Conservation (phyloP, 2,113 vertebrate genomes). For the Erpornis zantholeuca region DNA sequence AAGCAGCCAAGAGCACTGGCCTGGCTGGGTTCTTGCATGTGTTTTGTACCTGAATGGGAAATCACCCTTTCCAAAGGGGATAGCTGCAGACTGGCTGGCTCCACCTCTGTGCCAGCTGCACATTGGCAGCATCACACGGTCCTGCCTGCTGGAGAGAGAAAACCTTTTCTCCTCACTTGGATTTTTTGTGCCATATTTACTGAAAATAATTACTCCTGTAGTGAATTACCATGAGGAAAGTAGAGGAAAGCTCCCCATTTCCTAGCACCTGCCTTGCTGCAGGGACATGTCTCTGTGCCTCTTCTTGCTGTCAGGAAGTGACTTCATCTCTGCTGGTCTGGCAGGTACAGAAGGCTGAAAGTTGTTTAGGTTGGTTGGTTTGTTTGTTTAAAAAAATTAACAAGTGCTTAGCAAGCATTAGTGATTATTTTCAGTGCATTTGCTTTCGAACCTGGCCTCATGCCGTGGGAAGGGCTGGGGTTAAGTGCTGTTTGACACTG, state of each 20-base stretch:
- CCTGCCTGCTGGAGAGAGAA: neutral
- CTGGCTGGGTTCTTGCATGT: neutral
- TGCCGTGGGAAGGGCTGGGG: neutral
- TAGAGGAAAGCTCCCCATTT: rapidly evolving
- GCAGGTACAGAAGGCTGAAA: neutral
- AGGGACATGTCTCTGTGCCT: neutral
- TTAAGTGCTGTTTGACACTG: neutral
- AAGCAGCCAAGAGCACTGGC: neutral
- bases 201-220: neutral
- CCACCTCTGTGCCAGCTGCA: neutral
- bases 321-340: neutral
- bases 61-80: neutral
- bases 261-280: neutral
- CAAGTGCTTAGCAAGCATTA: neutral
- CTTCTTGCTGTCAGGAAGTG: neutral
- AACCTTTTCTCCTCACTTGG: neutral
- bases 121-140: rapidly evolving
- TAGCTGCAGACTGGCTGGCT: neutral
- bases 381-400: neutral
- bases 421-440: neutral
- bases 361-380: neutral
- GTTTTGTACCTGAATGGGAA: neutral
- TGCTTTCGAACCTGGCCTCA: neutral
- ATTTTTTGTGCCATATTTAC: neutral
- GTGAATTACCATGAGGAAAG: neutral